Evolutionary conservation across 2,797 vertebrate species (phyloP).

Genomic region (Pitangus sulphuratus): DNA sequence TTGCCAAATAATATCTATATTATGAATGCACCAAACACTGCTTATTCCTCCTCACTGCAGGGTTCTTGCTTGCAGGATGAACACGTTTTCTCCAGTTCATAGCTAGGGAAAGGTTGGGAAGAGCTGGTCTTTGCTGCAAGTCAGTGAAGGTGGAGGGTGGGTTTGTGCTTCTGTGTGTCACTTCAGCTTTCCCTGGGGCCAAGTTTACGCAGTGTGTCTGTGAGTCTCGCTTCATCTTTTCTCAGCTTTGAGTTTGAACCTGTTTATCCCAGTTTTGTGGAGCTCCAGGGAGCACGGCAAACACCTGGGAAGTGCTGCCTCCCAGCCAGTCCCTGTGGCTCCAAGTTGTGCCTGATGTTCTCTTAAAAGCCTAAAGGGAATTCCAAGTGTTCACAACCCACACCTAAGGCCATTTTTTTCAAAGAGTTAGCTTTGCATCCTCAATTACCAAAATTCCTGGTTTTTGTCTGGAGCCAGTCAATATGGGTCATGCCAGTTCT

Average conservation of each 20-base stretch:
- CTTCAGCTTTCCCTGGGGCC: not conserved
- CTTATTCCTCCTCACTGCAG: not conserved
- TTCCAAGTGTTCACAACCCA: not conserved
- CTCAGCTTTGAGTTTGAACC: not conserved
- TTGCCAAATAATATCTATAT: slow-evolving; percentile 67
- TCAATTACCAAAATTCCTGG: not conserved
- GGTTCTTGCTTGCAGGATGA: not conserved
- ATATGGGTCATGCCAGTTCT: not conserved
- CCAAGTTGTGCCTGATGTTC: rapidly evolving
- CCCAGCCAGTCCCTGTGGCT: not conserved
- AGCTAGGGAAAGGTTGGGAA: not conserved
- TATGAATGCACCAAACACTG: slow-evolving; percentile 13
- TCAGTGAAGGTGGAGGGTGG: not conserved
- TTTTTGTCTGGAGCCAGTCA: not conserved
- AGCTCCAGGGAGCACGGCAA: not conserved
- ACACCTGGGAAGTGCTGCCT: not conserved
- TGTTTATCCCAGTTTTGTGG: not conserved
- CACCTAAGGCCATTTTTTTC: not conserved
- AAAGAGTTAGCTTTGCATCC: not conserved
- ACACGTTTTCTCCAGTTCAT: not conserved
- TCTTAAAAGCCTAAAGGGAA: not conserved
- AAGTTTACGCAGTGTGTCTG: rapidly evolving
- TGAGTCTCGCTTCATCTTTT: not conserved
- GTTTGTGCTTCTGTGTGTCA: not conserved
- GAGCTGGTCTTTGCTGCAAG: rapidly evolving